phyloP scores from a whole-genome alignment of 2,797 vertebrate genomes.

The Ateles fusciceps region DNA sequence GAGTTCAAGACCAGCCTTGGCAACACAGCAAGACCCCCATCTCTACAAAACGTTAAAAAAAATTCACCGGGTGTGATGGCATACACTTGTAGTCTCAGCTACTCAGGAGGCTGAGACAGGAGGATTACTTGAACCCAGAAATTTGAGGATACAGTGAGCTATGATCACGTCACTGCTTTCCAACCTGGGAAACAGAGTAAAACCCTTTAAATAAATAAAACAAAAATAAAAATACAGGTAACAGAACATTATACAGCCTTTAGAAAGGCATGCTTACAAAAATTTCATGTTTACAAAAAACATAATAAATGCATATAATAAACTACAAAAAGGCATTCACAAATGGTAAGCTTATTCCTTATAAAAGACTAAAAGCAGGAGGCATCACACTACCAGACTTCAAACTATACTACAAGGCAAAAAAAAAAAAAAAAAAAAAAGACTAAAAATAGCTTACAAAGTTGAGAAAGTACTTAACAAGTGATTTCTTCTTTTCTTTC shows the following conservation, averaged over 20 bases:
- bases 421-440: neutral
- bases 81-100: neutral
- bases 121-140: neutral
- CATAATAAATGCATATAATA: neutral
- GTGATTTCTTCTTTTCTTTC: neutral
- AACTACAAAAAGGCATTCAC: neutral
- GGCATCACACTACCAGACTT: too few species aligned
- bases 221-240: neutral
- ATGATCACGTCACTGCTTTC: neutral
- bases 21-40: neutral
- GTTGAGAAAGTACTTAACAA: slow-evolving; percentile 11
- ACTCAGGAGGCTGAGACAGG: neutral
- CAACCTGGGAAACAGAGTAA: neutral
- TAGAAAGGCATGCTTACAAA: neutral
- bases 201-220: neutral
- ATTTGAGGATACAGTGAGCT: neutral
- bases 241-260: neutral
- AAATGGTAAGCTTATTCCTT: slow-evolving; percentile 34
- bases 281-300: neutral
- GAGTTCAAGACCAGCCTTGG: neutral
- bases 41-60: neutral
- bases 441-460: neutral
- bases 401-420: too few species aligned
- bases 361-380: neutral
- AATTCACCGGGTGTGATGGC: neutral